phyloP scores from a whole-genome alignment of 2,113 vertebrate genomes.

The Coregonus clupeaformis region DNA sequence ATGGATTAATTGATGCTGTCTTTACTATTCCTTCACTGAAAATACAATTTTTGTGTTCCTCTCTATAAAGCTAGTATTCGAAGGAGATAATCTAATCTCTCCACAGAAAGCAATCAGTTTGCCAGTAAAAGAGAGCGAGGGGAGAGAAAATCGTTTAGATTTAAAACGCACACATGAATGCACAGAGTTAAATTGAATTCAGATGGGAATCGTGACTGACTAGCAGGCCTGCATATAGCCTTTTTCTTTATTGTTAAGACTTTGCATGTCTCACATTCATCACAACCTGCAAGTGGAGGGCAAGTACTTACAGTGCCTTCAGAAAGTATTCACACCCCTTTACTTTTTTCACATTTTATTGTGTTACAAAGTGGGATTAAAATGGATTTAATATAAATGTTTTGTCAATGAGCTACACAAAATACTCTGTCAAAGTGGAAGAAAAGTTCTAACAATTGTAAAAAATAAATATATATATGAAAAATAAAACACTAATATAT shows the following conservation, averaged over 20 bases:
- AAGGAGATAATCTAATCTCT: constrained; percentile 47
- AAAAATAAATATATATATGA: too few relatives aligned
- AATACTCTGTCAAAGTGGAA: too few relatives aligned
- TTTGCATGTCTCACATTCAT: too few relatives aligned
- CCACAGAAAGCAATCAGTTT: constrained; percentile 40
- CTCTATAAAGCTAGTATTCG: constrained; percentile 35
- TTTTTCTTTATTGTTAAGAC: neutral
- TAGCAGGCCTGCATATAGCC: neutral
- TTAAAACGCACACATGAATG: constrained; percentile 25
- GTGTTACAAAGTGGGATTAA: too few relatives aligned
- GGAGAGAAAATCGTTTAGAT: constrained; percentile 31
- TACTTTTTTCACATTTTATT: too few relatives aligned
- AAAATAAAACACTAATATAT: too few relatives aligned
- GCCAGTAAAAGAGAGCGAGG: neutral
- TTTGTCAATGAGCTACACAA: too few relatives aligned
- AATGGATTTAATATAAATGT: too few relatives aligned
- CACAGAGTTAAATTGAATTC: constrained; percentile 13
- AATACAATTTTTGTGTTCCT: constrained; percentile 29
- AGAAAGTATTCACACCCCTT: too few relatives aligned
- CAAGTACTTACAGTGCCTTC: too few relatives aligned
- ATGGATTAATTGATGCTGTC: constrained; percentile 67
- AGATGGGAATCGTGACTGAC: constrained; percentile 3
- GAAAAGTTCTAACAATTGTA: too few relatives aligned
- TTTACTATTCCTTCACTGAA: constrained; percentile 39
- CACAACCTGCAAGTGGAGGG: too few relatives aligned